phyloP scores from a whole-genome alignment of 2,113 vertebrate species.

The Leptocoma aspasia region DNA sequence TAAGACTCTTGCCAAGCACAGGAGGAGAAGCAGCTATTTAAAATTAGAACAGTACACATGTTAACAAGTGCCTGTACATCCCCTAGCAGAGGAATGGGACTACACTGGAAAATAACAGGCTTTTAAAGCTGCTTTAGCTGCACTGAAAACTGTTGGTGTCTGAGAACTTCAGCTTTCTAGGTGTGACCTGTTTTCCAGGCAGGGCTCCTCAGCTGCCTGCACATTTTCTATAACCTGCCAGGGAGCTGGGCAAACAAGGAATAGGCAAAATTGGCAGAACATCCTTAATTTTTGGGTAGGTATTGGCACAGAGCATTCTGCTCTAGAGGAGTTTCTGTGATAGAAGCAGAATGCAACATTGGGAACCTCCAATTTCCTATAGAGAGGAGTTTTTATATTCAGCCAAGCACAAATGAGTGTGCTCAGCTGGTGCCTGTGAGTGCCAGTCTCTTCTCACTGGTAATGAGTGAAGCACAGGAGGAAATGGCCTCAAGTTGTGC shows the following conservation, averaged over 20 bases:
- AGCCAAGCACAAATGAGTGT: not conserved
- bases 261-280: not conserved
- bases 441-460: not conserved
- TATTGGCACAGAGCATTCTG: not conserved
- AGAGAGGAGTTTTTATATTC: not conserved
- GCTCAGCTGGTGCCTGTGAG: not conserved
- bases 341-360: not conserved
- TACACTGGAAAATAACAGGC: not conserved
- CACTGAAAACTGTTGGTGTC: not conserved
- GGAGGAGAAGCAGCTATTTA: slow-evolving; percentile 64
- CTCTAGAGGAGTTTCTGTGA: not conserved
- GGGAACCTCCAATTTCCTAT: not conserved
- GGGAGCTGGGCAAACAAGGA: not conserved
- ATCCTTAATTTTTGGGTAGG: not conserved
- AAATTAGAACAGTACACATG: slow-evolving; percentile 73
- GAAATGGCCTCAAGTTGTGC: not conserved
- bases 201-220: not conserved
- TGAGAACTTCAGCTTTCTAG: not conserved
- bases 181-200: not conserved
- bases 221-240: not conserved
- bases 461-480: rapidly evolving
- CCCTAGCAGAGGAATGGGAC: not conserved
- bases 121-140: not conserved
- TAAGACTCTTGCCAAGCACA: not conserved
- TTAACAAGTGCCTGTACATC: slow-evolving; percentile 69